Conservation (phyloP, 2,113 vertebrate genomes). For the Leucosticte australis region DNA sequence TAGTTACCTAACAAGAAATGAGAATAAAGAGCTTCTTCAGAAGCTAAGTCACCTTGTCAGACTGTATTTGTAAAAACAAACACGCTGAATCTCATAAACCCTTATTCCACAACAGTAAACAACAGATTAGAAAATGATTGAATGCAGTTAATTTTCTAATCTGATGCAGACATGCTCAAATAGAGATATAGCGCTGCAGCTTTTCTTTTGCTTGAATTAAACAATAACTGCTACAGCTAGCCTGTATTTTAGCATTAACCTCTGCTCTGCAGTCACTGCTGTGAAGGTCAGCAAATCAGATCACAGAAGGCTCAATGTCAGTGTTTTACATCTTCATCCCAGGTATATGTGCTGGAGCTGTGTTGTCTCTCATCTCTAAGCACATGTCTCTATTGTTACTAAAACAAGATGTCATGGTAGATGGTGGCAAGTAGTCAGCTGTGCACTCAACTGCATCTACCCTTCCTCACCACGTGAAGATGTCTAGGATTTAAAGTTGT, state of each 20-base stretch:
- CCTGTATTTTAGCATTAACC: background rate
- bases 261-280: background rate
- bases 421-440: background rate
- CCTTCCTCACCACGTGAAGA: background rate
- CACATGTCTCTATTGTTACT: background rate
- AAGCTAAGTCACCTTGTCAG: conserved; percentile 26
- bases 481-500: background rate
- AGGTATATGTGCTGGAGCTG: background rate
- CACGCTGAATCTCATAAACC: conserved; percentile 3
- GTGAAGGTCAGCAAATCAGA: background rate
- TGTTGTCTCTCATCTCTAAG: background rate
- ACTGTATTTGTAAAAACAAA: conserved; percentile 7
- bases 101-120: background rate
- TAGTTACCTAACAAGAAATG: background rate
- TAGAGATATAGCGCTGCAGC: background rate
- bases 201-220: conserved; percentile 23
- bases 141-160: conserved; percentile 28
- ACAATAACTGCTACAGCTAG: background rate
- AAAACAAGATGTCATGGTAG: background rate
- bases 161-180: conserved; percentile 31
- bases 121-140: conserved; percentile 35
- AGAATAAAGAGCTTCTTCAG: conserved; percentile 17
- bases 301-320: background rate
- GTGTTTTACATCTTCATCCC: background rate
- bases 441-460: background rate